These are phyloP conservation scores for Heteromurus nitidus DNA, from an alignment of 2,888 invertebrate genomes.

Conservation along the genomic window DNA sequence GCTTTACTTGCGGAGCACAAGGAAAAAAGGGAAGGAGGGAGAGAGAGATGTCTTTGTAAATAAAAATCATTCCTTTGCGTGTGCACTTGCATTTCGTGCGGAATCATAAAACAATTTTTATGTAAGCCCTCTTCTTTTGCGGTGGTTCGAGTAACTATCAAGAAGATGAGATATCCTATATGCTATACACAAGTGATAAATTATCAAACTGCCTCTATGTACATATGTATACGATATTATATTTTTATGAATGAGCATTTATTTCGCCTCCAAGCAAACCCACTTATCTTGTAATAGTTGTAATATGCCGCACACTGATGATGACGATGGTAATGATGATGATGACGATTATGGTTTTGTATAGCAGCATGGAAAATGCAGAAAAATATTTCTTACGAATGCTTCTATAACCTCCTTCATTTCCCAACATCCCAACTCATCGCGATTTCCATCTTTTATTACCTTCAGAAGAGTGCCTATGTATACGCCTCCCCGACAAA, in stretches of 20 bases:
- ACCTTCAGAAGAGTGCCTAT: neutral
- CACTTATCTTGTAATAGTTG: too few species aligned
- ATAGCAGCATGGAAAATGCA: conserved; percentile 13
- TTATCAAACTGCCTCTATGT: too few species aligned
- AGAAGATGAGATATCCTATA: neutral
- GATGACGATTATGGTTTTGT: conserved; percentile 34
- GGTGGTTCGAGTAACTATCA: neutral
- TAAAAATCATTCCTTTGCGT: conserved; percentile 58
- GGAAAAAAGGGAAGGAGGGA: conserved; percentile 2
- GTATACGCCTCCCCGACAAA: conserved; percentile 17
- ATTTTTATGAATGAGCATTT: too few species aligned
- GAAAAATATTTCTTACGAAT: conserved; percentile 22
- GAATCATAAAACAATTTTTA: conserved; percentile 44
- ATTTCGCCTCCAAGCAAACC: too few species aligned
- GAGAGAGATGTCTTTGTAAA: conserved; percentile 52
- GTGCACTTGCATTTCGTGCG: conserved; percentile 27
- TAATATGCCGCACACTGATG: conserved; percentile 27
- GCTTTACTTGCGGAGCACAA: conserved; percentile 2
- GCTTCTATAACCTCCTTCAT: neutral
- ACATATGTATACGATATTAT: neutral
- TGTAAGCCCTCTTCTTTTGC: conserved; percentile 14
- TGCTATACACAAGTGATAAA: too few species aligned
- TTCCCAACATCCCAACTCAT: conserved; percentile 20
- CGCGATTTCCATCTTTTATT: conserved; percentile 26
- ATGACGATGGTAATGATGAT: conserved; percentile 31